Evolutionary conservation across 2,888 invertebrate species (phyloP).

Genomic region (Octonoba sinensis): DNA sequence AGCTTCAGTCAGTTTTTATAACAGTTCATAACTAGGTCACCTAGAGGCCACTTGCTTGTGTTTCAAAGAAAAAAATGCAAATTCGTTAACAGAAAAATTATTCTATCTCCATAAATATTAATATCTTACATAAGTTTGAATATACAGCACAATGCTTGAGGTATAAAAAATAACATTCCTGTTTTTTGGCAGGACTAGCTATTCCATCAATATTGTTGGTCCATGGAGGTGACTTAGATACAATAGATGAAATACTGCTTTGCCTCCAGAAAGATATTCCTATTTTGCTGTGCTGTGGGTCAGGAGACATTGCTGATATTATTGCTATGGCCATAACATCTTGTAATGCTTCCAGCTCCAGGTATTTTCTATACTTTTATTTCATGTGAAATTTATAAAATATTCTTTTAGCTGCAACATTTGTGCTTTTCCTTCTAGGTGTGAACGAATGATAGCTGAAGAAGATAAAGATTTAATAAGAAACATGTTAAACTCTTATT

Average conservation of each 20-base stretch:
- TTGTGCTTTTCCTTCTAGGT: constrained; percentile 8
- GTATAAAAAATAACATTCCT: neutral
- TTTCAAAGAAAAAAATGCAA: neutral
- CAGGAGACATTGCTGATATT: constrained; percentile 72
- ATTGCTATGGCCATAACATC: constrained; percentile 66
- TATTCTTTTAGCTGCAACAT: too few species aligned
- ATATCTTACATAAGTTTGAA: neutral
- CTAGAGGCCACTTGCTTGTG: too few species aligned
- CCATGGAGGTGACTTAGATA: constrained; percentile 72
- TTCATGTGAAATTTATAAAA: too few species aligned
- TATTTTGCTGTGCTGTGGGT: constrained; percentile 72
- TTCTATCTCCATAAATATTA: neutral
- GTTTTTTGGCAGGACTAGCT: constrained; percentile 68
- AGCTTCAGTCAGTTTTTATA: too few species aligned
- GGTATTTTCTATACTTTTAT: neutral
- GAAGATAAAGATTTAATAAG: constrained; percentile 58
- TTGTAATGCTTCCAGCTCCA: constrained; percentile 44
- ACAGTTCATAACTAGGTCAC: too few species aligned
- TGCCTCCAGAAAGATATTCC: constrained; percentile 71
- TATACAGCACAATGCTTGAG: neutral
- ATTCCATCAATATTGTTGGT: constrained; percentile 72
- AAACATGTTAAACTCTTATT: constrained; percentile 47
- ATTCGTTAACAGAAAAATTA: neutral
- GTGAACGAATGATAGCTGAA: constrained; percentile 45
- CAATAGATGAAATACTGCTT: constrained; percentile 70